Evolutionary conservation across 1,140 invertebrate genomes (phyloP), one percentile per base, ranked within the genome.

Genomic region (Drosophila nigrodunni): DNA sequence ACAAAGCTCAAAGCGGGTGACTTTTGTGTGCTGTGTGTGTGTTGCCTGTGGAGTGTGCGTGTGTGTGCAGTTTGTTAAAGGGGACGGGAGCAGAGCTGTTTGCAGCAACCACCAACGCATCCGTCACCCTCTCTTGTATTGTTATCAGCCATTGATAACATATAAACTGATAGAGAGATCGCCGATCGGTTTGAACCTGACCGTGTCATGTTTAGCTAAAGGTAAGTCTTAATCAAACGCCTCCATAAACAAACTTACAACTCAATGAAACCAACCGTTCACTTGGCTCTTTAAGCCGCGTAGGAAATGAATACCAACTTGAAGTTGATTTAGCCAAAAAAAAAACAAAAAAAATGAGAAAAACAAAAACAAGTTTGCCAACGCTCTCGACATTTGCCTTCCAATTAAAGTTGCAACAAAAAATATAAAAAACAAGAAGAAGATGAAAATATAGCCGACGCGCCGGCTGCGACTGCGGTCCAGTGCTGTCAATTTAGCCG

Each of bases 301-400:
- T 72, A 72, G 81, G 70, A 83, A 85, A 78, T 70, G 67, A 79
- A 80, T 57, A 67, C 65, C 65, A 79, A 88, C 79, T 70, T 37
- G 15, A 62, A 37, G 25, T 66, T 39, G 70, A 72, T 58, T 82
- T 79, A 21, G 35, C 72, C 49, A 70, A 77, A 58, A 44, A 44
- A 30, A 30, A 35, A 44, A 44, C 13, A 30, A 35, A 35, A 7
- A 25, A 58, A 80, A 69, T 59, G 43, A 35, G n/a, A 7, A 25
- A 58, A 80, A 69, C 54, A 66, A 82, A 87, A 87, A 87, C 83
- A 87, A 66, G 83, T 88, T 87, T 87, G 83, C 83, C 83, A 88
- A 87, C 83, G 77, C 83, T 86, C 52, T 67, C 41, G 35, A 69
- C 64, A 37, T 43, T 41, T 52, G 57, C 68, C 64, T 37, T 41